Percentiles rank a stretch among this genome's conserved stretches.
These are phyloP conservation scores for Coremacera marginata DNA, from an alignment of 2,888 invertebrate genomes.

Conservation along the genomic window DNA sequence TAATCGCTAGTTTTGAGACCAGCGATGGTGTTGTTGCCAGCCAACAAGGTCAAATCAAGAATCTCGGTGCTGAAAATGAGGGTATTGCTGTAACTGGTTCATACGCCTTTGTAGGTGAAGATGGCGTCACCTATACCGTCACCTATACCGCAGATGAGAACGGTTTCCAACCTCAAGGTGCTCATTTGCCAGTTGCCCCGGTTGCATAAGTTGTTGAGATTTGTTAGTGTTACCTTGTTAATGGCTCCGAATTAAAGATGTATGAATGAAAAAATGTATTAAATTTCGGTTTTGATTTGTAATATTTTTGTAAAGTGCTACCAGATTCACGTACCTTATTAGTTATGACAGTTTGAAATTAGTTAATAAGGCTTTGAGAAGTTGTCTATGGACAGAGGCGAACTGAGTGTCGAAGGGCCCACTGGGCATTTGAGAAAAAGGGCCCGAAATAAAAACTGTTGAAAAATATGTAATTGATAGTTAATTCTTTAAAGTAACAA, in stretches of 20 bases:
- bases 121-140: conserved; percentile 74
- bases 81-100: conserved; percentile 71
- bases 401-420: too few species aligned
- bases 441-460: too few species aligned
- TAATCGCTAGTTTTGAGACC: conserved; percentile 58
- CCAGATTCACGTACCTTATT: too few species aligned
- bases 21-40: conserved; percentile 72
- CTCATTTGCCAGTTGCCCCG: conserved; percentile 68
- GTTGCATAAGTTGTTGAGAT: conserved; percentile 39
- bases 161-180: conserved; percentile 70
- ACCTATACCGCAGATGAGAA: conserved; percentile 68
- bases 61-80: conserved; percentile 72
- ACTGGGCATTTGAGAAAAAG: too few species aligned
- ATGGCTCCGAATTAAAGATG: too few species aligned
- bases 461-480: too few species aligned
- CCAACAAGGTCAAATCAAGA: conserved; percentile 71
- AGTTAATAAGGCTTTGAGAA: too few species aligned
- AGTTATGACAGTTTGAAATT: too few species aligned
- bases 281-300: conserved; percentile 2
- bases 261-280: too few species aligned
- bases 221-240: neutral
- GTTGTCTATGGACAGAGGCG: too few species aligned
- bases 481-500: too few species aligned
- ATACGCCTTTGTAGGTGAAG: conserved; percentile 72
- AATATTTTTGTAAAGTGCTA: neutral